Percentiles rank a stretch among this genome's conserved stretches.
phyloP scores from a whole-genome alignment of 2,113 vertebrate species.

The Phrynocephalus versicolor region DNA sequence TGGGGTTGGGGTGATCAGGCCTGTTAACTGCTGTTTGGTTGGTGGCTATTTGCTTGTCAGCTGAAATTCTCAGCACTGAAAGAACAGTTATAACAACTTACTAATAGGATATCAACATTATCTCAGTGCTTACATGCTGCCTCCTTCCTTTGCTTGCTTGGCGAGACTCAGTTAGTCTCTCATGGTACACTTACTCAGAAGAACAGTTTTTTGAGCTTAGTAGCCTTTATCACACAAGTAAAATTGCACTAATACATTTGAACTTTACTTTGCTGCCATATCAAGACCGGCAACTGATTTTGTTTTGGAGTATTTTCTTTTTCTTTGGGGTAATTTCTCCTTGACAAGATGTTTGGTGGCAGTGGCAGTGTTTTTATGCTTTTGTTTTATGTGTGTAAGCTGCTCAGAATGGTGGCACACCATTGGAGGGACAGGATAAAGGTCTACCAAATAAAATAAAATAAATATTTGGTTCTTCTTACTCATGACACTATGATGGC shows the following conservation, averaged over 20 bases:
- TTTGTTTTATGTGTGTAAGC: too few relatives aligned
- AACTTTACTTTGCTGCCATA: neutral
- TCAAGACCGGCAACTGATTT: too few relatives aligned
- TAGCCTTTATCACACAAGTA: neutral
- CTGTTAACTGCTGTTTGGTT: neutral
- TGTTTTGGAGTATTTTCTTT: neutral
- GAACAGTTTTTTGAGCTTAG: neutral
- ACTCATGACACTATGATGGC: neutral
- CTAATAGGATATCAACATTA: neutral
- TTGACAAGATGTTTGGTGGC: too few relatives aligned
- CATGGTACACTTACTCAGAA: neutral
- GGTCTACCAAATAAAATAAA: too few relatives aligned
- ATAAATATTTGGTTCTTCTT: neutral
- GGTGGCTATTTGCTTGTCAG: neutral
- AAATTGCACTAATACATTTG: neutral
- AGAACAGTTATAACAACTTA: neutral
- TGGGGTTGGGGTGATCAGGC: neutral
- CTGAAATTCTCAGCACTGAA: neutral
- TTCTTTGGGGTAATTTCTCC: neutral
- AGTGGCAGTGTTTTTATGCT: too few relatives aligned
- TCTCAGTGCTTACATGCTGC: neutral
- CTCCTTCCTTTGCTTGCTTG: neutral
- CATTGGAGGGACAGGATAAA: too few relatives aligned
- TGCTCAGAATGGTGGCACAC: too few relatives aligned
- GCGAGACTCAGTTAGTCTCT: neutral